Conservation (phyloP, 2,113 vertebrate genomes). For the Crotophaga sulcirostris region DNA sequence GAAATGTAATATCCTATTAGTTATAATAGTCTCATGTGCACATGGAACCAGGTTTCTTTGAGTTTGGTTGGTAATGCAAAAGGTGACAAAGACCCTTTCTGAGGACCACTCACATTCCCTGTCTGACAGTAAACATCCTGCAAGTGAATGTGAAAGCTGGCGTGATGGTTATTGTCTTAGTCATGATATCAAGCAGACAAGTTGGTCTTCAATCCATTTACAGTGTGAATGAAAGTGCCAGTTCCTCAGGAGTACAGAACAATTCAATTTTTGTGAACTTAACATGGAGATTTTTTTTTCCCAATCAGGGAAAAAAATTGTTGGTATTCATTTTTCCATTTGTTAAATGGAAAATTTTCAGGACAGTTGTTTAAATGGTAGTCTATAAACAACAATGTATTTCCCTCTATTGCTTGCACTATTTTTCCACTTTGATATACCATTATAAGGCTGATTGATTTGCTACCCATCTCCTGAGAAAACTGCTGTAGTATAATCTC, state of each 20-base stretch:
- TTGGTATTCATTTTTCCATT: background rate
- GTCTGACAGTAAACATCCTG: background rate
- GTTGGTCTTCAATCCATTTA: background rate
- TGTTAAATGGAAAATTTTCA: background rate
- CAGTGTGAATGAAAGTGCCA: background rate
- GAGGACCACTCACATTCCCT: accelerated
- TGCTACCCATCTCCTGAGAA: background rate
- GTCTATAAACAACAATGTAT: background rate
- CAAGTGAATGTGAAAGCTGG: background rate
- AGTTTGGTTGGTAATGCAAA: background rate
- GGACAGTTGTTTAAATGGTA: background rate
- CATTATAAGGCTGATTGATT: background rate
- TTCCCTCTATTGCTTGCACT: background rate
- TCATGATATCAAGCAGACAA: background rate
- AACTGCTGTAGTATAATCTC: background rate
- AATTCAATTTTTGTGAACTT: background rate
- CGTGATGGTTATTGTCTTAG: background rate
- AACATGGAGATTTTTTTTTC: background rate
- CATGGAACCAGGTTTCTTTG: background rate
- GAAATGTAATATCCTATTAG: background rate
- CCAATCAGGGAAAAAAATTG: too few species aligned
- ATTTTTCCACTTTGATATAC: background rate
- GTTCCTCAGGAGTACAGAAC: background rate
- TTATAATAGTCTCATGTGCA: background rate
- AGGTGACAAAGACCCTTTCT: background rate